These are phyloP conservation scores for Palythoa heliodiscus DNA, from an alignment of 92 coral and sea anemone genomes.

Conservation along the genomic window DNA sequence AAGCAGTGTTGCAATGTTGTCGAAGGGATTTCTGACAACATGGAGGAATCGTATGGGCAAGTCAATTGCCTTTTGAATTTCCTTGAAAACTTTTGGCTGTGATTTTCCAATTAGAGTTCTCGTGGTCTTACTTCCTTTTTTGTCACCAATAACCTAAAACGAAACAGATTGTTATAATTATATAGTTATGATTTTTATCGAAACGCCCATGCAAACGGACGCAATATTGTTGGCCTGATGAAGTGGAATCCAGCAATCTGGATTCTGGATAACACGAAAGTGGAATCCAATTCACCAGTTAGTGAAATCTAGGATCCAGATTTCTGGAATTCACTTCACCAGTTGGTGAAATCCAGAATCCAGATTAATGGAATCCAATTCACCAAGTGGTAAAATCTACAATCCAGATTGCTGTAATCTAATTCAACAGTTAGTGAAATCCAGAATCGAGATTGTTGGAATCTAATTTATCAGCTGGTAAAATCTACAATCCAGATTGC, in stretches of 20 bases:
- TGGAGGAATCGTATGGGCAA: constrained; percentile 35
- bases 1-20: constrained; percentile 28
- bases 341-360: background rate
- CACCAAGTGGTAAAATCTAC: background rate
- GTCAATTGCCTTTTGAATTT: constrained; percentile 36
- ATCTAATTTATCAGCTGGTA: no score
- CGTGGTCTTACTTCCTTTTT: constrained; percentile 60
- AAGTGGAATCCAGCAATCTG: no score
- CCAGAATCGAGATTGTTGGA: background rate
- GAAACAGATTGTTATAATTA: background rate
- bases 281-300: background rate
- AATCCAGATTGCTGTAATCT: background rate
- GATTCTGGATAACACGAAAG: no score
- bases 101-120: constrained; percentile 25
- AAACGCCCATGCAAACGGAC: no score
- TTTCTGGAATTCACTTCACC: background rate
- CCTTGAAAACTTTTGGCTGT: constrained; percentile 25
- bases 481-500: no score
- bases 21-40: constrained; percentile 38
- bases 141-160: constrained; percentile 74
- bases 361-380: background rate
- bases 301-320: background rate
- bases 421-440: background rate
- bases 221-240: no score
- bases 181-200: background rate